Base-by-base conservation (phyloP, 2,888 invertebrate genomes). In the Mellilla xanthometata region DNA sequence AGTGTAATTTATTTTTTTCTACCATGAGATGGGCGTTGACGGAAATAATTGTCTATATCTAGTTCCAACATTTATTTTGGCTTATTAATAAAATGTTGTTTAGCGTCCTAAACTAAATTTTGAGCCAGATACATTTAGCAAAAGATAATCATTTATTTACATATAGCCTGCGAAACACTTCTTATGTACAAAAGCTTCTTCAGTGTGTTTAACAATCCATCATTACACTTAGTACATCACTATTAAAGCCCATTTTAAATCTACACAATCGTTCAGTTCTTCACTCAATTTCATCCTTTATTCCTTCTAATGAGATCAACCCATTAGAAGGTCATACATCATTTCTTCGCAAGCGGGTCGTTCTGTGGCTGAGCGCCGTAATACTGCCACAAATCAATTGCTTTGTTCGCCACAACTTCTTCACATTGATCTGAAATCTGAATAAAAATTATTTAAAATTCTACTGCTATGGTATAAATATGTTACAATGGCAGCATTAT, bases 341-440 rank as follows among this genome's bases (percentile, higher is more conserved):
- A 89, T 87, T 88, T 89, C 67, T 89, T 89, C 22, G 81, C 82
- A 2, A 88, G 63, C 38, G 76, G 81, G 41, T 89, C 89, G 39
- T 67, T 85, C 47, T 88, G 89, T 0, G 89, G 86, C 44, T 84
- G 87, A 1, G 86, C 93, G 43, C 95, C 95, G 73, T 95, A 93
- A 69, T 94, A 94, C 70, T 95, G 95, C 95, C 96, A 96, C 58
- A 95, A 89, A 64, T 96, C 96, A 3, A 97, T 94, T 1, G 96
- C 94, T 81, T 96, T 95, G 68, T 94, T 96, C 0, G 95, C 95
- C 49, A 96, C 94, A 2, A 95, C 92, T 72, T 96, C 96, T 54
- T 95, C 93, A 59, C 92, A 93, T 78, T 97, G 95, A 70, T 95
- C 94, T 2, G 94, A 92, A 57, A 95, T 92, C 95, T 95, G 72